Evolutionary conservation across 2,888 invertebrate genomes (phyloP), one percentile per base, ranked within the genome.

Genomic region (Drosophila cyrtoloma): DNA sequence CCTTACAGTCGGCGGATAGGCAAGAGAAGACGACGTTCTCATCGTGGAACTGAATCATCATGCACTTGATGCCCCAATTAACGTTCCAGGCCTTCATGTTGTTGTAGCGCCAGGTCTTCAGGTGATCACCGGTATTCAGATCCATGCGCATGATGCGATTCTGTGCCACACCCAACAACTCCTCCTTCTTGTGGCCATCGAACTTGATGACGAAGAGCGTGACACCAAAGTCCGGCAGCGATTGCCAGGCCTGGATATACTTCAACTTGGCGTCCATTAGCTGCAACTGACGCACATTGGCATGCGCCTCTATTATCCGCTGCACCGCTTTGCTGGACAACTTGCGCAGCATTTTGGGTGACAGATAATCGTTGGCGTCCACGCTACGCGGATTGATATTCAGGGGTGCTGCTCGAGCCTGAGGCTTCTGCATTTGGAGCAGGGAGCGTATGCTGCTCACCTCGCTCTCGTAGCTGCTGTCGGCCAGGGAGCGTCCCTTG

Each of bases 81-180:
- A 99, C 99, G 93, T 99, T 99, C 99, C 99, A 99, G 30, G 99
- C 98, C 95, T 98, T 98, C 97, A 99, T 98, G 56, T 97, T 97
- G 90, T 97, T 98, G 93, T 97, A 99, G 84, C 99, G 95, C 99
- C 99, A 99, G 0, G 99, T 99, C 94, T 99, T 99, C 84, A 98
- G 94, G 91, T 98, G 97, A 92, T 98, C 98, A 0, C 99, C 99
- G 5, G 96, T 97, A 90, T 95, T 96, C n/a, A 98, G 95, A 89
- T 99, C 99, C 95, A 99, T 97, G 86, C 98, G 95, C 97, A 99
- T 99, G 69, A 99, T 95, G 70, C 99, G 95, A 94, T 99, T 99
- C 90, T 96, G 97, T 1, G 99, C 98, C 75, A 99, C 97, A 64
- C 98, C 98, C 80, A 99, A 94, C 76, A 99, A 94, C 93, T 99